These are phyloP conservation scores for Tretioscincus oriximinensis DNA, from an alignment of 2,113 vertebrate genomes.

Conservation along the genomic window DNA sequence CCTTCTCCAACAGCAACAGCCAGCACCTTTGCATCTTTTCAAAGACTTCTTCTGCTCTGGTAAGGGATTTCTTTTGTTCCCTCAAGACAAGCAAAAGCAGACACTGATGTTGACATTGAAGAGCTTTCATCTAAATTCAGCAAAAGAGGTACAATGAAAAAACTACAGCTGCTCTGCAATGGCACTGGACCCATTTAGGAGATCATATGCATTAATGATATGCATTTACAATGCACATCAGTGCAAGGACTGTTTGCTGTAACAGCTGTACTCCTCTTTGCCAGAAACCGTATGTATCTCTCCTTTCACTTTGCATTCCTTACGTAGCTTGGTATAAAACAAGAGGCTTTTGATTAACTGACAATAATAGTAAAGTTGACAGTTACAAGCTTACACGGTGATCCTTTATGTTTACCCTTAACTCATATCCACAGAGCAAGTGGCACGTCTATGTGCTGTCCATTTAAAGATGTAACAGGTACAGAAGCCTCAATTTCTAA, in stretches of 20 bases:
- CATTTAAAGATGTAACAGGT: constrained; percentile 11
- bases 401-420: constrained; percentile 37
- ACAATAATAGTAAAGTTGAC: constrained; percentile 36
- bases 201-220: constrained; percentile 34
- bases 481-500: neutral
- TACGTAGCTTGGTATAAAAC: constrained; percentile 59
- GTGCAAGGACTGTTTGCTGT: constrained; percentile 49
- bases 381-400: constrained; percentile 27
- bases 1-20: too few relatives aligned
- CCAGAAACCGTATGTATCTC: constrained; percentile 56
- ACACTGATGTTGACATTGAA: constrained; percentile 52
- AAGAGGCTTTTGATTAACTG: constrained; percentile 44
- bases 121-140: constrained; percentile 60
- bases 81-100: constrained; percentile 59
- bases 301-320: constrained; percentile 51
- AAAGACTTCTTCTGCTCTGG: constrained; percentile 48
- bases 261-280: constrained; percentile 36
- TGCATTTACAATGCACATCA: constrained; percentile 60
- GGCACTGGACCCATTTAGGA: constrained; percentile 39
- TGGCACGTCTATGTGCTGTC: neutral
- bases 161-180: constrained; percentile 59
- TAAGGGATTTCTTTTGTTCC: constrained; percentile 62
- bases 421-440: neutral
- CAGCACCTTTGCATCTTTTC: too few relatives aligned
- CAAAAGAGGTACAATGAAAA: constrained; percentile 52